phyloP scores from a whole-genome alignment of 2,113 vertebrate species.

The Oceanites oceanicus region DNA sequence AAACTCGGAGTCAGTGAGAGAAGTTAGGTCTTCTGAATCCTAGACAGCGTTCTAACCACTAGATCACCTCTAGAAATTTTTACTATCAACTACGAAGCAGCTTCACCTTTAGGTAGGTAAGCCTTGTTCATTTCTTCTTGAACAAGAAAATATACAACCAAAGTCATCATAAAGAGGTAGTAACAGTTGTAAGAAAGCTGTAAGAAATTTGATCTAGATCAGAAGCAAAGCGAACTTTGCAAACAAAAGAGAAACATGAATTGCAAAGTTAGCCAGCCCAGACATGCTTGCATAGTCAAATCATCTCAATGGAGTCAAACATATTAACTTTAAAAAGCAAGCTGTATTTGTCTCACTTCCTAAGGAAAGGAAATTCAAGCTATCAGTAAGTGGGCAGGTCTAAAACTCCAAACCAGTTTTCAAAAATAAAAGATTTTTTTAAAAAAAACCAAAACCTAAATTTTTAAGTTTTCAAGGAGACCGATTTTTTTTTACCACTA shows the following conservation, averaged over 20 bases:
- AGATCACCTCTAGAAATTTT: neutral
- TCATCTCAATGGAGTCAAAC: neutral
- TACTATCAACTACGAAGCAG: neutral
- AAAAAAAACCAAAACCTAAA: neutral
- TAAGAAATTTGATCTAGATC: neutral
- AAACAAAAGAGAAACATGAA: neutral
- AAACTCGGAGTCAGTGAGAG: neutral
- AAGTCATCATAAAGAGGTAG: neutral
- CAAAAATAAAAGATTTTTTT: neutral
- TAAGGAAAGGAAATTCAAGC: neutral
- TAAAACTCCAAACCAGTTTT: neutral
- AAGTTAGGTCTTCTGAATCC: neutral
- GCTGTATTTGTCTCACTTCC: neutral
- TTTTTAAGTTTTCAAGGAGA: neutral
- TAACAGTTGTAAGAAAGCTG: neutral
- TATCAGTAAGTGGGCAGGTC: neutral
- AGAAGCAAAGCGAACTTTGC: neutral
- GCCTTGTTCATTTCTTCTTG: neutral
- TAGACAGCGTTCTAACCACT: fast-evolving
- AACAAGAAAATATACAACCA: neutral
- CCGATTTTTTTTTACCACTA: neutral
- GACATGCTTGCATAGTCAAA: neutral
- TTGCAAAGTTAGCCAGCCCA: neutral
- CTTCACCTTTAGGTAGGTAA: neutral
- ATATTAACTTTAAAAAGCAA: neutral